Evolutionary conservation across 2,113 vertebrate genomes (phyloP).

Genomic region (Manacus vitellinus): DNA sequence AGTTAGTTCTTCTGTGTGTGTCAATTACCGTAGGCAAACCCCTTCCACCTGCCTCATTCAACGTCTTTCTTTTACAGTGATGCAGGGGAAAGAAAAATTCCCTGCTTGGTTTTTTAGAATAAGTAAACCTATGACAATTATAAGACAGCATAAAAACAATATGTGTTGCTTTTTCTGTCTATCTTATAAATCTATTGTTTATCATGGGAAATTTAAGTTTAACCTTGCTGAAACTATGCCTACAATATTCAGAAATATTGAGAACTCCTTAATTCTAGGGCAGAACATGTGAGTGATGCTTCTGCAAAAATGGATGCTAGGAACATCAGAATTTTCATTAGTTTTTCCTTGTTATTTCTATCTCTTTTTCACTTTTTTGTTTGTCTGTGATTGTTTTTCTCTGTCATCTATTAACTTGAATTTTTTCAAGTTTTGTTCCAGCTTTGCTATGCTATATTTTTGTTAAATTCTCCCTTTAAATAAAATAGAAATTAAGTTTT

Average conservation of each 20-base stretch:
- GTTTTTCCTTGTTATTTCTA: background rate
- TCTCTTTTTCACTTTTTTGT: rapidly evolving
- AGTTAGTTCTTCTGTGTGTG: too few species aligned
- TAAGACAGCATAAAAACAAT: background rate
- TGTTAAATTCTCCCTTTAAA: background rate
- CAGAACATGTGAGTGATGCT: background rate
- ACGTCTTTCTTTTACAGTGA: too few species aligned
- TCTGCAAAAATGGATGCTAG: background rate
- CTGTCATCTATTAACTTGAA: background rate
- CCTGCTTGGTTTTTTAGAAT: too few species aligned
- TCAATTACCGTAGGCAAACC: too few species aligned
- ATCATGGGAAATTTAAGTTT: background rate
- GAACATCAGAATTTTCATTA: background rate
- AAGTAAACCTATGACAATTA: too few species aligned
- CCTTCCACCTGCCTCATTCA: too few species aligned
- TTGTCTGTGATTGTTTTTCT: rapidly evolving
- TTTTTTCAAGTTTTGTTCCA: background rate
- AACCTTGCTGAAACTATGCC: background rate
- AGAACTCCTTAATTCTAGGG: background rate
- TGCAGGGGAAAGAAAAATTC: too few species aligned
- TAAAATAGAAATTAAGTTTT: background rate
- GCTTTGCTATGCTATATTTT: background rate
- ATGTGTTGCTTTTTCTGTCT: background rate
- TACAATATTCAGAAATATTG: background rate
- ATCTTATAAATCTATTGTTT: background rate